phyloP scores from a whole-genome alignment of 2,113 vertebrate species.

The Acanthisitta chloris region DNA sequence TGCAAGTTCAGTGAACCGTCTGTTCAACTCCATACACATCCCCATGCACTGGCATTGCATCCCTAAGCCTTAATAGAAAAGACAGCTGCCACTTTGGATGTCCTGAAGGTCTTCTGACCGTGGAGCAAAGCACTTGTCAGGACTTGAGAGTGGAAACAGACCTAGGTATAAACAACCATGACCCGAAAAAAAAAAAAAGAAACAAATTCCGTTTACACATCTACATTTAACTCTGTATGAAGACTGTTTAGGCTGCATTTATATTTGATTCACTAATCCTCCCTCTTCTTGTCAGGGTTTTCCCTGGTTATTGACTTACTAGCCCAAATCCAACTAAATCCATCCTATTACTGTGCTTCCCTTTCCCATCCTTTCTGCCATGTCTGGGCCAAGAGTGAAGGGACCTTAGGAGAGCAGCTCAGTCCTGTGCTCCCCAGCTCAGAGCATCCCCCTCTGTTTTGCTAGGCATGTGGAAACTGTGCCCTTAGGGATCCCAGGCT shows the following conservation, averaged over 20 bases:
- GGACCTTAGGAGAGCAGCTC: neutral
- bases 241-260: neutral
- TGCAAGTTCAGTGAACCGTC: neutral
- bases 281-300: neutral
- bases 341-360: too few species aligned
- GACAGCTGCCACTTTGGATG: neutral
- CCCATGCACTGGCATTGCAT: fast-evolving
- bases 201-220: neutral
- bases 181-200: neutral
- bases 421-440: neutral
- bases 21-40: fast-evolving
- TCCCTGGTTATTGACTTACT: neutral
- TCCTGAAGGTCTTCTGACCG: neutral
- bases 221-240: neutral
- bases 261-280: neutral
- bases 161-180: neutral
- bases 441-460: neutral
- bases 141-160: neutral
- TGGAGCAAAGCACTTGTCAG: neutral
- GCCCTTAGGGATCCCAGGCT: neutral
- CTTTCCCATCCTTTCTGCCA: neutral
- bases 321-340: neutral
- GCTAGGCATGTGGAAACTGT: neutral
- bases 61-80: neutral
- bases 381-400: neutral